Evolutionary conservation across 2,113 vertebrate species (phyloP).

Genomic region (Entomyzon cyanotis): DNA sequence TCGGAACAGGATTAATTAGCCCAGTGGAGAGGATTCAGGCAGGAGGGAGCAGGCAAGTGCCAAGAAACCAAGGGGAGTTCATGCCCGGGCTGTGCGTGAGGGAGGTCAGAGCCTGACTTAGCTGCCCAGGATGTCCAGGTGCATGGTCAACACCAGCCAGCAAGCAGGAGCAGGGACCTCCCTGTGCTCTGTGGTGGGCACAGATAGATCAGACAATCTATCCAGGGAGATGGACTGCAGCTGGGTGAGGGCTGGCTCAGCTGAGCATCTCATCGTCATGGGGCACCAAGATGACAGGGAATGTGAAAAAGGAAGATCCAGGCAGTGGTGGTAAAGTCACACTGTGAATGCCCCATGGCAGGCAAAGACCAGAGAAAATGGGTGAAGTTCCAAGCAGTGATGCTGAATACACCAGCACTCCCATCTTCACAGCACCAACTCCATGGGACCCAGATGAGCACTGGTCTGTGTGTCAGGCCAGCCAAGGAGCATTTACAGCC

Average conservation of each 20-base stretch:
- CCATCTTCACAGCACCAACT: not conserved
- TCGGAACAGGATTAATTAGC: not conserved
- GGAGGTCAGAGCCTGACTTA: not conserved
- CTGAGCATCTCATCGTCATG: no score
- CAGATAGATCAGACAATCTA: not conserved
- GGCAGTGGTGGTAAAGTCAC: not conserved
- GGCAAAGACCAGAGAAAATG: not conserved
- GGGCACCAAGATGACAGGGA: no score
- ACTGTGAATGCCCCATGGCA: accelerated
- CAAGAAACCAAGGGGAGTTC: not conserved
- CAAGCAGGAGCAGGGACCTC: not conserved
- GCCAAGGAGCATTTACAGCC: not conserved
- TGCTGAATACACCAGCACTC: not conserved
- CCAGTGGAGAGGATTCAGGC: not conserved
- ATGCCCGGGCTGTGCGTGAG: not conserved
- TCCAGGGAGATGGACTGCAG: not conserved
- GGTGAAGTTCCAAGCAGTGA: not conserved
- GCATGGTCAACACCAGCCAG: accelerated
- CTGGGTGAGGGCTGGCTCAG: not conserved
- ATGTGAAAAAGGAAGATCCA: not conserved
- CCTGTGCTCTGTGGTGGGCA: accelerated
- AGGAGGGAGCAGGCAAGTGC: not conserved
- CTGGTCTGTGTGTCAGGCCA: not conserved
- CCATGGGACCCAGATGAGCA: not conserved
- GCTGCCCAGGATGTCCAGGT: not conserved